A percentile compares a stretch with the other conserved stretches of the same genome.
Evolutionary conservation across 2,797 vertebrate species (phyloP).

Genomic region (Gymnodraco acuticeps): DNA sequence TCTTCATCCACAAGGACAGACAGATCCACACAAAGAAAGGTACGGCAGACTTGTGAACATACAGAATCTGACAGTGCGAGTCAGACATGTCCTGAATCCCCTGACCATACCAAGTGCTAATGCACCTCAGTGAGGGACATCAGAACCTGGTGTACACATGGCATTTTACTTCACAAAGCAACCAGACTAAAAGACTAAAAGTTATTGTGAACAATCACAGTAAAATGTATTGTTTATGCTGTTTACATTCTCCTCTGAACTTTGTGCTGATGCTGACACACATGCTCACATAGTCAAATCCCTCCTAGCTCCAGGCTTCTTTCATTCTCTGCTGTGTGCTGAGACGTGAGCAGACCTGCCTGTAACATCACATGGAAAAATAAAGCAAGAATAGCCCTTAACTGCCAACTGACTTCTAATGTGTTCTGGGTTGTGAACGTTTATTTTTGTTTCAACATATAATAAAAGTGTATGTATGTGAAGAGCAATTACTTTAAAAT

Average conservation of each 20-base stretch:
- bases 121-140: conserved; percentile 12
- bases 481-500: background rate
- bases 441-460: conserved; percentile 4
- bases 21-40: conserved; percentile 51
- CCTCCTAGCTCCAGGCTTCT: conserved; percentile 57
- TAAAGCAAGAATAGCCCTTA: conserved; percentile 48
- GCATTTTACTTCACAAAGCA: conserved; percentile 21
- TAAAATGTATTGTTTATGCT: conserved; percentile 7
- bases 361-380: conserved; percentile 49
- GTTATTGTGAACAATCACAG: conserved; percentile 16
- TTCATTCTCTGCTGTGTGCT: conserved; percentile 50
- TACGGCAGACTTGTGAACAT: conserved; percentile 58
- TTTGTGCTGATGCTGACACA: conserved; percentile 52
- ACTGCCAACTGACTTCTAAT: conserved; percentile 49
- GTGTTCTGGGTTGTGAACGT: background rate
- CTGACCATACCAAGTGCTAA: conserved; percentile 26
- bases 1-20: conserved; percentile 61
- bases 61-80: conserved; percentile 65
- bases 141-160: background rate
- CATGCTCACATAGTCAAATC: conserved; percentile 50
- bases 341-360: conserved; percentile 76
- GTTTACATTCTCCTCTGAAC: conserved; percentile 2
- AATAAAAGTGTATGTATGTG: background rate
- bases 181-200: conserved; percentile 24
- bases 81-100: conserved; percentile 31